Percentiles rank a stretch among this genome's conserved stretches.
These are phyloP conservation scores for Drosophila yakuba DNA, from an alignment of 1,140 invertebrate species.

Conservation along the genomic window DNA sequence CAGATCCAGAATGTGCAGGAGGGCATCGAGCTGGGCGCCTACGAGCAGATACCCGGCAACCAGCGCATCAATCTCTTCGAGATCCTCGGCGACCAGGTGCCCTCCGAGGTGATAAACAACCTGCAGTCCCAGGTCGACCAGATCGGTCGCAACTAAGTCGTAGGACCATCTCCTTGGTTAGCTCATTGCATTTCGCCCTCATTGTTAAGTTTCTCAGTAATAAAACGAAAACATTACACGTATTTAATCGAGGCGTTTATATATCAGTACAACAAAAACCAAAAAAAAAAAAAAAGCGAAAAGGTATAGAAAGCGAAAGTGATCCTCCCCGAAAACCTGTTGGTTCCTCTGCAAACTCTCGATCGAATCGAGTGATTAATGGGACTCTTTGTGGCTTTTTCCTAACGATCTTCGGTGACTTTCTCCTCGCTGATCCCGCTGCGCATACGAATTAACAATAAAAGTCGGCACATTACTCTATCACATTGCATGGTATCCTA, in stretches of 20 bases:
- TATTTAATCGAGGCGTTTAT: conserved; percentile 53
- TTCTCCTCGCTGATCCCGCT: conserved; percentile 68
- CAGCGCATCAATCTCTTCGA: conserved; percentile 92
- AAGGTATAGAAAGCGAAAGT: conserved; percentile 58
- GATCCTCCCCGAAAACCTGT: conserved; percentile 56
- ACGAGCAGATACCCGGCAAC: conserved; percentile 92
- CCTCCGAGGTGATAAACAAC: conserved; percentile 94
- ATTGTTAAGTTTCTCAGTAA: conserved; percentile 73
- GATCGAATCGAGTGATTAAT: conserved; percentile 47
- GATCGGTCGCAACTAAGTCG: conserved; percentile 88
- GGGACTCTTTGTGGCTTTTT: conserved; percentile 37
- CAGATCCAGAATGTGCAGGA: conserved; percentile 93
- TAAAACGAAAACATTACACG: conserved; percentile 43
- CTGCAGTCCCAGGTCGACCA: conserved; percentile 92
- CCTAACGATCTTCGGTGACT: conserved; percentile 55
- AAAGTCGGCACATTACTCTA: conserved; percentile 33
- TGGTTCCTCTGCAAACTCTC: conserved; percentile 50
- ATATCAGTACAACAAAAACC: not conserved
- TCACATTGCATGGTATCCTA: conserved; percentile 39
- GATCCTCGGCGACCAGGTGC: conserved; percentile 92
- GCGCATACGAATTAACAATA: conserved; percentile 73
- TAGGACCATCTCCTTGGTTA: conserved; percentile 16
- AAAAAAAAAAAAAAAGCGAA: not conserved
- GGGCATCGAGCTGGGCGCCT: conserved; percentile 92
- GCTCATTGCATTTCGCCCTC: conserved; percentile 43